Evolutionary conservation across 2,888 invertebrate species (phyloP), one percentile per base, ranked within the genome.

Genomic region (Athalia rosae): DNA sequence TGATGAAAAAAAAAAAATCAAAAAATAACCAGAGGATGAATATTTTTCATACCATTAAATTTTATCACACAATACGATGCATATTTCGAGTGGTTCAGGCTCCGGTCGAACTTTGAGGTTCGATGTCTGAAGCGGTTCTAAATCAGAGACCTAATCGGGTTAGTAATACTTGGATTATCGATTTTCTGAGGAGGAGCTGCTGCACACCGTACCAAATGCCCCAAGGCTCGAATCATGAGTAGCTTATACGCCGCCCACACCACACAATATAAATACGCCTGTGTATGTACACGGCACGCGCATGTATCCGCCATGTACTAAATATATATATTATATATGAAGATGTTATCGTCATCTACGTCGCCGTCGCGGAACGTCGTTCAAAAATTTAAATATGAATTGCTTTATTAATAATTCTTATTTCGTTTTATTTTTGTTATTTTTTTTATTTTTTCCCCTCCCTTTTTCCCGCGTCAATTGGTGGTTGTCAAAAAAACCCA

Each of bases 371-470:
- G 28, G 28, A 28, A 28, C 28, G 28, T 13, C 71, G 56, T 56
- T 71, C 45, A 13, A 45, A 28, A 71, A 80, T 81, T 80, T 77
- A 76, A 81, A 81, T 82, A 80, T 76, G 78, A 74, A 81, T 67
- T 69, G 79, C 80, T 81, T 82, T 81, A 82, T 81, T 82, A 81
- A 81, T 81, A 83, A 82, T 58, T 59, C 6, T 59, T 7, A n/a
- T n/a, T 59, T 13, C 5, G 61, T 61, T 15, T 61, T 61, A 13
- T 69, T 71, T 50, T 50, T 50, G 1, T 1, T 9, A n/a, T n/a
- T 50, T 11, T 50, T 50, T 11, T 50, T 50, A 9, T 50, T 50
- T 50, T 50, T 50, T 50, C 3, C 11, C 50, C 11, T 3, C 50
- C 7, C 0, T 50, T 71, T 56, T 43, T 41, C 43, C 56, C 43